Conservation (phyloP, 1,140 invertebrate genomes). For the Bombus waltoni region DNA sequence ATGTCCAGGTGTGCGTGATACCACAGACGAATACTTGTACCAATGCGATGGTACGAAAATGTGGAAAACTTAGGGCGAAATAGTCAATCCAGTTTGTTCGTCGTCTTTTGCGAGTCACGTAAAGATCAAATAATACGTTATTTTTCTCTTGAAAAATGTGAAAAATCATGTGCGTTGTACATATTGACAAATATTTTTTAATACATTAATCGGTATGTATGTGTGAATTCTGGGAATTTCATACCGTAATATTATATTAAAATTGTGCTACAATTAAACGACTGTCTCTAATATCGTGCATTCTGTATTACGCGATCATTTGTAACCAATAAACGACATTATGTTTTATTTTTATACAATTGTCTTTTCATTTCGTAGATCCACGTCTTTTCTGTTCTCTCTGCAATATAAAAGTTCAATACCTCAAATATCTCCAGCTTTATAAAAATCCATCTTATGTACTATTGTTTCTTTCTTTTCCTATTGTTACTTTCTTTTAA, state of each 20-base stretch:
- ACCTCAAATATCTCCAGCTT: not conserved
- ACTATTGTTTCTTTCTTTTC: too few relatives aligned
- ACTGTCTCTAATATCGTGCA: slow-evolving; percentile 45
- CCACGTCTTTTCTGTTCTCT: not conserved
- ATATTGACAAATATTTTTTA: slow-evolving; percentile 50
- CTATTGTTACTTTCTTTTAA: too few relatives aligned
- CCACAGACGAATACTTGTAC: not conserved
- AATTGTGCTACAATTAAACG: slow-evolving; percentile 49
- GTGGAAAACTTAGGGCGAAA: slow-evolving; percentile 24
- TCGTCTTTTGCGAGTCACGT: slow-evolving; percentile 18
- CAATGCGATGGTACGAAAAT: slow-evolving; percentile 4
- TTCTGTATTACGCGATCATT: slow-evolving; percentile 56
- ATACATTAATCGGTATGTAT: slow-evolving; percentile 29
- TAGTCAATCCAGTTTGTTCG: slow-evolving; percentile 53
- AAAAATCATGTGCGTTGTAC: slow-evolving; percentile 34
- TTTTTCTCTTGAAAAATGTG: slow-evolving; percentile 22
- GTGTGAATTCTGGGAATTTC: slow-evolving; percentile 33
- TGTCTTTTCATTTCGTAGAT: not conserved
- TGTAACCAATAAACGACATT: slow-evolving; percentile 64
- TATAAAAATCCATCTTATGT: too few relatives aligned
- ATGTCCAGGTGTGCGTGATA: slow-evolving; percentile 15
- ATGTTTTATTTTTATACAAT: slow-evolving; percentile 60
- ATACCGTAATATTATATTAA: slow-evolving; percentile 39
- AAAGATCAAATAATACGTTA: slow-evolving; percentile 35
- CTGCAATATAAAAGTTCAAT: not conserved